These are phyloP conservation scores for Gonioctena quinquepunctata DNA, from an alignment of 1,140 invertebrate species.

Conservation along the genomic window DNA sequence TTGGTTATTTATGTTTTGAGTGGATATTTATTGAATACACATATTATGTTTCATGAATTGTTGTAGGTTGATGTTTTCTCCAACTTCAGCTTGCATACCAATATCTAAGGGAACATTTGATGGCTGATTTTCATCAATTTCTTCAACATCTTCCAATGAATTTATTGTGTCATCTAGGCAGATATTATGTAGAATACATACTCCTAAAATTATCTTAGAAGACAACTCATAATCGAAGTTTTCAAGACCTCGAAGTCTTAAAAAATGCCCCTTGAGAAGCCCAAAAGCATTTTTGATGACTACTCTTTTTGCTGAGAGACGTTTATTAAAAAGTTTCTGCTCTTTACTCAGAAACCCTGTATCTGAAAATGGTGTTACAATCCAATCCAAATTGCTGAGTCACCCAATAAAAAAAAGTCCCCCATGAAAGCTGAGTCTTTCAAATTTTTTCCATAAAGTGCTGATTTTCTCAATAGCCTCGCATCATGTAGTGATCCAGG, in stretches of 20 bases:
- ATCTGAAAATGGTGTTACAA: slow-evolving; percentile 3
- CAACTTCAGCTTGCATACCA: neutral
- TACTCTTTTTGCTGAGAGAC: slow-evolving; percentile 3
- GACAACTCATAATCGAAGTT: neutral
- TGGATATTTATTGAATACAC: no score
- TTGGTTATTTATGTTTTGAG: no score
- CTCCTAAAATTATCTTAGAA: neutral
- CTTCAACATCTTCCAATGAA: neutral
- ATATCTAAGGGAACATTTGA: neutral
- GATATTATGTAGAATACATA: slow-evolving; percentile 8
- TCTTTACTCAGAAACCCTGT: slow-evolving; percentile 4
- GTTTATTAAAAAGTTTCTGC: slow-evolving; percentile 1
- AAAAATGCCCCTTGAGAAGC: slow-evolving; percentile 5
- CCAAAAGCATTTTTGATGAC: slow-evolving; percentile 13
- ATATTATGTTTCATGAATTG: neutral
- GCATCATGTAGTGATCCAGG: neutral
- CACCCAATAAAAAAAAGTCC: neutral
- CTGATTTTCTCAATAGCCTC: neutral
- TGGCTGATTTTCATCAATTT: neutral
- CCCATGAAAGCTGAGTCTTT: neutral
- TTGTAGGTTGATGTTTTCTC: neutral
- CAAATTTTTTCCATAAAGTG: neutral
- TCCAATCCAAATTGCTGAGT: neutral
- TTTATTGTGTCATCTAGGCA: neutral
- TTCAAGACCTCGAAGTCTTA: neutral